Conservation (phyloP, 2,797 vertebrate genomes). For the Pyrrhura leucotis region DNA sequence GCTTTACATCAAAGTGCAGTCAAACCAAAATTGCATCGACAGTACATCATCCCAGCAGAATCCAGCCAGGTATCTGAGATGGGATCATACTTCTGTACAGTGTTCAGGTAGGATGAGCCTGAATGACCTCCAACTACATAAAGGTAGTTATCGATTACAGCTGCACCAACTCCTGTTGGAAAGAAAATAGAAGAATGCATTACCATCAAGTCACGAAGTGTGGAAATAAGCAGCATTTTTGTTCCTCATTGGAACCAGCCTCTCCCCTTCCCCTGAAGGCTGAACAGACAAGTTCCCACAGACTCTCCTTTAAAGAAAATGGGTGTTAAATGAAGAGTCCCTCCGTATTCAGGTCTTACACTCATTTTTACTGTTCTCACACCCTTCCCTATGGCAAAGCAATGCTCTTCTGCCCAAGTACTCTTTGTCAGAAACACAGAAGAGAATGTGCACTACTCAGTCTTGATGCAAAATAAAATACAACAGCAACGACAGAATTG, state of each 20-base stretch:
- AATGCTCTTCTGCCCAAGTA: rapidly evolving
- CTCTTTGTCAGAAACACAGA: not conserved
- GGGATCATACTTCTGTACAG: conserved; percentile 95
- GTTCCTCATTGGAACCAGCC: not conserved
- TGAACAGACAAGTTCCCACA: rapidly evolving
- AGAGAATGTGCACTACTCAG: not conserved
- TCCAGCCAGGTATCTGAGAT: conserved; percentile 96
- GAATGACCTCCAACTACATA: conserved; percentile 98
- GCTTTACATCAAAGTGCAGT: conserved; percentile 89
- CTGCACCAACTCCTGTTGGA: conserved; percentile 90
- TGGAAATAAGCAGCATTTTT: rapidly evolving
- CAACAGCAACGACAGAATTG: not conserved
- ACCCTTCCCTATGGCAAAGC: rapidly evolving
- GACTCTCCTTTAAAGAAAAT: not conserved
- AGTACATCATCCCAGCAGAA: conserved; percentile 95
- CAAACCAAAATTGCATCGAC: conserved; percentile 97
- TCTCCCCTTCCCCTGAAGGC: not conserved
- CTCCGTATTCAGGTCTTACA: not conserved
- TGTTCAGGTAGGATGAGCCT: conserved; percentile 96
- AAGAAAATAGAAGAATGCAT: not conserved
- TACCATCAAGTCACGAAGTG: not conserved
- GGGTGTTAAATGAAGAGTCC: rapidly evolving
- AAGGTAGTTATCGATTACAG: conserved; percentile 94
- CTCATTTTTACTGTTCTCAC: rapidly evolving
- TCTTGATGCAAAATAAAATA: not conserved